Evolutionary conservation across 1,140 invertebrate genomes (phyloP).

Genomic region (Trachelipus rathkii): DNA sequence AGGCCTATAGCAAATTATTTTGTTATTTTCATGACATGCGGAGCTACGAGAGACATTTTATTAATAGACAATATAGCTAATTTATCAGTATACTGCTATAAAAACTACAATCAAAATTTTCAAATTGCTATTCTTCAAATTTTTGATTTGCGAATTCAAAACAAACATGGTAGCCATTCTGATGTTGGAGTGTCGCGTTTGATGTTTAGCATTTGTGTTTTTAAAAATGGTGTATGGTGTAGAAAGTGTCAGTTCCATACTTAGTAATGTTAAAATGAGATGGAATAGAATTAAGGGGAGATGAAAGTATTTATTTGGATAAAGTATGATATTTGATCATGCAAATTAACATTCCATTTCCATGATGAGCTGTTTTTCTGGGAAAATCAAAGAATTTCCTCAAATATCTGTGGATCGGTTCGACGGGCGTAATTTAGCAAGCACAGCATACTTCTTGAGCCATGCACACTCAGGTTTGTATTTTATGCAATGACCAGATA

Average conservation of each 20-base stretch:
- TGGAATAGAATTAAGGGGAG: neutral
- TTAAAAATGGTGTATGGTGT: neutral
- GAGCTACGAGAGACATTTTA: too few species aligned
- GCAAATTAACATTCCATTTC: too few species aligned
- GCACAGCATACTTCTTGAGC: constrained; percentile 60
- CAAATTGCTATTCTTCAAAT: too few species aligned
- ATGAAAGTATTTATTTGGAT: too few species aligned
- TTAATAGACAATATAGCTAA: too few species aligned
- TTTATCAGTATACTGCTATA: too few species aligned
- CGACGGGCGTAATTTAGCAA: constrained; percentile 53
- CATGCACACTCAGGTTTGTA: constrained; percentile 57
- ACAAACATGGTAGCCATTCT: neutral
- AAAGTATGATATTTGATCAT: too few species aligned
- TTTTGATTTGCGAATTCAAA: neutral
- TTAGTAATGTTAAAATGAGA: neutral
- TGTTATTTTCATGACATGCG: too few species aligned
- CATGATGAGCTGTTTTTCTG: too few species aligned
- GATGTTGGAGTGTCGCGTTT: neutral
- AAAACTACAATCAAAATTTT: neutral
- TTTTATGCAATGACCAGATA: too few species aligned
- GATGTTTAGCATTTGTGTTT: neutral
- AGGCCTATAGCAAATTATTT: too few species aligned
- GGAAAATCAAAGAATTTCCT: too few species aligned
- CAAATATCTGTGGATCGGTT: constrained; percentile 63
- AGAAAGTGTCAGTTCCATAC: neutral